Evolutionary conservation across 2,113 vertebrate genomes (phyloP), one percentile per base, ranked within the genome.

Genomic region (Ailuropoda melanoleuca): DNA sequence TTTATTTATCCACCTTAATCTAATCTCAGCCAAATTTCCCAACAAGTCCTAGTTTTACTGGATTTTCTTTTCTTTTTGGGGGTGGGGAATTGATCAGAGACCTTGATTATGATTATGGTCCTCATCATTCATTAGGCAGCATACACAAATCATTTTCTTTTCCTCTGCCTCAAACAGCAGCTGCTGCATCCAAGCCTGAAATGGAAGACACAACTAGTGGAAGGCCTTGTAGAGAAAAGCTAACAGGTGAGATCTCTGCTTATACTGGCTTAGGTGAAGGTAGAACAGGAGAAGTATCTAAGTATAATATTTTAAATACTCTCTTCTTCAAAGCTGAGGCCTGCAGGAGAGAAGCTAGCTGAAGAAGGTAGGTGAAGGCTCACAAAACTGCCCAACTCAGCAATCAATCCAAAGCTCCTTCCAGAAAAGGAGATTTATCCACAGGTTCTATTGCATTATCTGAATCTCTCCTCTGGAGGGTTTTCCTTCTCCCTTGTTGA

Each of bases 381-480:
- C 74, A 55, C 64, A 58, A 29, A 96, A 82, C 60, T 46, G 50
- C 17, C 64, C 77, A n/a, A 37, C 46, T 75, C 48, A 3, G 31
- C 97, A 94, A 37, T 99, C 98, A 99, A 86, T 99, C 99, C 98
- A 99, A 97, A 97, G 98, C 98, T 81, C 98, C 98, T 99, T 88
- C 99, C 96, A 99, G 98, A 99, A 99, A 99, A 43, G 99, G 99
- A 96, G 99, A 99, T 98, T 99, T 99, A 96, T 99, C 99, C 78
- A 99, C 99, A 93, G 99, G 99, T 98, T 99, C 99, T 95, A 99
- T 99, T 88, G 99, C 99, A 72, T 99, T 99, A 98, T 99, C 99
- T 78, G 99, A 95, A 94, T 99, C 99, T 98, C 99, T 99, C 85
- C 99, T 99, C 97, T 99, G 99, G 43, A 99, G 98, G 0, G 99